Percentiles rank a stretch among this genome's conserved stretches.
Conservation (phyloP, 1,140 invertebrate species). For the Oryctes rhinoceros region DNA sequence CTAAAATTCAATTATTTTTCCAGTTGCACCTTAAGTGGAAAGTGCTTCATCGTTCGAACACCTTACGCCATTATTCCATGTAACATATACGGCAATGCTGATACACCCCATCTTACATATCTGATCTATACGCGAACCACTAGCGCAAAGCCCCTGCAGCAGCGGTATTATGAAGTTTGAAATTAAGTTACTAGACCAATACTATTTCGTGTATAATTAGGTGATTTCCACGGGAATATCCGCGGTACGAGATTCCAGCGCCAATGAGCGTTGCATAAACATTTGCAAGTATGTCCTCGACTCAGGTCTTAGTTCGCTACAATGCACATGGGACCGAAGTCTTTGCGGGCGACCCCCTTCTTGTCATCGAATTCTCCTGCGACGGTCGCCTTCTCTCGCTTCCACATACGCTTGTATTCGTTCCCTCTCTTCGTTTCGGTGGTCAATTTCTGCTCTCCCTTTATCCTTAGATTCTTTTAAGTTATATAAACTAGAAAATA, state of each 20-base stretch:
- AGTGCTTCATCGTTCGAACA: not conserved
- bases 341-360: not conserved
- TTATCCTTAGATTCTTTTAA: constrained; percentile 39
- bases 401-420: not conserved
- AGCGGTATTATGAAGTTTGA: not conserved
- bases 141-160: not conserved
- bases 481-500: constrained; percentile 38
- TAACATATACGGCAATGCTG: not conserved
- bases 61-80: not conserved
- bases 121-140: not conserved
- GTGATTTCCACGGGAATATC: constrained; percentile 19
- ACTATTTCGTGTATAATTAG: constrained; percentile 31
- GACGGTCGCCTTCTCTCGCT: not conserved
- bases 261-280: constrained; percentile 30
- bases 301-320: constrained; percentile 22
- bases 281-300: constrained; percentile 24
- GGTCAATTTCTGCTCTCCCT: constrained; percentile 21
- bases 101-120: not conserved
- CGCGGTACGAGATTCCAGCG: not conserved
- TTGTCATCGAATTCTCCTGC: not conserved
- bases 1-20: no score
- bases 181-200: constrained; percentile 29
- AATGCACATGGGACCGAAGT: constrained; percentile 16
- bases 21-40: no score
- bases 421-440: not conserved